Conservation (phyloP, 2,888 invertebrate genomes). For the Crematogaster levior region DNA sequence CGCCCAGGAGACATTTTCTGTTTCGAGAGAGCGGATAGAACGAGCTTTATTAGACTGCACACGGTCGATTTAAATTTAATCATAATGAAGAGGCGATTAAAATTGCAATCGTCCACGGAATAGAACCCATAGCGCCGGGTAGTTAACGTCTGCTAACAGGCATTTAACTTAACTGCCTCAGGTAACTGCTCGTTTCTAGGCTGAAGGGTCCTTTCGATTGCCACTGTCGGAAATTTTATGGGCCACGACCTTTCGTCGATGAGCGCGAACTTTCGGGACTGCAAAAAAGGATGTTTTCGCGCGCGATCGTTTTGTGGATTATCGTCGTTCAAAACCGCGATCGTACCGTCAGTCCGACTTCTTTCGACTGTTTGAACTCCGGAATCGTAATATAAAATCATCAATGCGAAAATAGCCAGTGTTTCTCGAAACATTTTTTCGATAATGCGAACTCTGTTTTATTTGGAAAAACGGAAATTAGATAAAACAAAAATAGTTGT, state of each 20-base stretch:
- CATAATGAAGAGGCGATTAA: conserved; percentile 85
- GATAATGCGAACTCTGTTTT: conserved; percentile 26
- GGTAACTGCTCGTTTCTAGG: conserved; percentile 85
- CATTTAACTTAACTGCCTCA: conserved; percentile 85
- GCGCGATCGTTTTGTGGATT: conserved; percentile 28
- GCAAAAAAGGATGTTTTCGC: conserved; percentile 41
- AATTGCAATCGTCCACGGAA: conserved; percentile 83
- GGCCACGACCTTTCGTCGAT: conserved; percentile 77
- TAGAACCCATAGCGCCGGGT: conserved; percentile 78
- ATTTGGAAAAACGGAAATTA: conserved; percentile 3
- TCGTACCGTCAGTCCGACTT: conserved; percentile 21
- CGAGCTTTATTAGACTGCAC: conserved; percentile 80
- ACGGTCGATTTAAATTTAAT: conserved; percentile 84
- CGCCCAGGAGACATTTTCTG: conserved; percentile 78
- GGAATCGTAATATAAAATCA: conserved; percentile 19
- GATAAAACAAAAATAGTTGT: background rate
- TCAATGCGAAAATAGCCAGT: background rate
- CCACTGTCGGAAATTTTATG: conserved; percentile 82
- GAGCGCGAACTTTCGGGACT: conserved; percentile 55
- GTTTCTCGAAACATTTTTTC: conserved; percentile 1
- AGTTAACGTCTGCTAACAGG: conserved; percentile 85
- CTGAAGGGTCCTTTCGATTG: conserved; percentile 85
- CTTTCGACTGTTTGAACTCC: conserved; percentile 4
- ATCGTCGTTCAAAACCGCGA: background rate
- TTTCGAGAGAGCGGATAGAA: conserved; percentile 68